A percentile compares a stretch with the other conserved stretches of the same genome.
phyloP scores from a whole-genome alignment of 2,113 vertebrate species.

The Heterochromis multidens region DNA sequence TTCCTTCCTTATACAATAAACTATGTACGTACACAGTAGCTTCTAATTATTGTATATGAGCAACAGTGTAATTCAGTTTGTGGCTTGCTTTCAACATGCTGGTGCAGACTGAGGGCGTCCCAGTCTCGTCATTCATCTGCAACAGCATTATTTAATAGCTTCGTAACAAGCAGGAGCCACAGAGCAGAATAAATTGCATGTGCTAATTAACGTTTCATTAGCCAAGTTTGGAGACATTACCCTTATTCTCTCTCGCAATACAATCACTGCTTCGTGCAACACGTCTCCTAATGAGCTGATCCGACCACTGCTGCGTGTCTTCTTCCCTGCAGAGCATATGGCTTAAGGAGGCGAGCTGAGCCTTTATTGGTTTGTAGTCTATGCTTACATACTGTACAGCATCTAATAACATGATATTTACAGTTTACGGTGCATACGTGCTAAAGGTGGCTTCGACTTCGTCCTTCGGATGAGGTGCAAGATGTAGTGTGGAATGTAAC shows the following conservation, averaged over 20 bases:
- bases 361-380: background rate
- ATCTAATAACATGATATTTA: constrained; percentile 22
- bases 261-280: constrained; percentile 34
- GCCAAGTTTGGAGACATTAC: background rate
- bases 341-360: constrained; percentile 28
- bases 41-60: background rate
- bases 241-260: constrained; percentile 10
- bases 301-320: constrained; percentile 6
- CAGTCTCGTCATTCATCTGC: constrained; percentile 8
- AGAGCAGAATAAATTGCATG: constrained; percentile 1
- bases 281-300: constrained; percentile 26
- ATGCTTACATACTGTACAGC: constrained; percentile 29
- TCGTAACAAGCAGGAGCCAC: constrained; percentile 9
- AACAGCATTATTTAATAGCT: background rate
- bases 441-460: background rate
- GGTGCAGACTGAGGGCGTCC: background rate
- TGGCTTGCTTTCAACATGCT: background rate
- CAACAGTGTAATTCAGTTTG: background rate
- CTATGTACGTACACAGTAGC: background rate
- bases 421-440: constrained; percentile 14
- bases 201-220: constrained; percentile 57
- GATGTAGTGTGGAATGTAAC: background rate
- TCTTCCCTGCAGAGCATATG: constrained; percentile 35
- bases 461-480: background rate
- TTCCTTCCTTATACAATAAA: constrained; percentile 14